Conservation (phyloP, 2,888 invertebrate species). For the Sphinx pinastri region DNA sequence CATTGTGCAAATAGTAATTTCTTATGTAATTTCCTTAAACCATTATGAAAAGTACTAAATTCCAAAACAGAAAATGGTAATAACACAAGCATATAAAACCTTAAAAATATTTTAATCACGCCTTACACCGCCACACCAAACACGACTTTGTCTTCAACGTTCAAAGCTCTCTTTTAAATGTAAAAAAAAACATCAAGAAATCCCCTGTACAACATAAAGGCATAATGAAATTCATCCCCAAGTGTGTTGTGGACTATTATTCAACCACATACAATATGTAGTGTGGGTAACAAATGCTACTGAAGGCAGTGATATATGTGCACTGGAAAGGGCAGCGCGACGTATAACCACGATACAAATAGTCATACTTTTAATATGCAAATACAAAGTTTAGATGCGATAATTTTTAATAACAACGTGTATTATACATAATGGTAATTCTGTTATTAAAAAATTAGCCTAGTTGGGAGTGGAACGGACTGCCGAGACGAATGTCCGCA, state of each 20-base stretch:
- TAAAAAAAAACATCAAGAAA: slow-evolving; percentile 68
- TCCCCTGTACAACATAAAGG: slow-evolving; percentile 68
- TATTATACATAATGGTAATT: neutral
- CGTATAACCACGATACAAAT: neutral
- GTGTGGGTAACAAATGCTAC: slow-evolving; percentile 74
- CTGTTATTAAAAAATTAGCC: too few relatives aligned
- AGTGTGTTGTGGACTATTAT: slow-evolving; percentile 78
- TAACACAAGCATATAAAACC: too few relatives aligned
- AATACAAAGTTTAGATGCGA: neutral
- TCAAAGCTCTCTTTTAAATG: slow-evolving; percentile 47
- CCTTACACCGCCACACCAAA: neutral
- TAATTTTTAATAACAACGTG: neutral
- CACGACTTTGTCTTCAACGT: slow-evolving; percentile 9
- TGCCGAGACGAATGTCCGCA: too few relatives aligned
- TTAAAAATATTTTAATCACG: neutral
- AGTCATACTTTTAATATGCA: slow-evolving; percentile 7
- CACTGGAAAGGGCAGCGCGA: neutral
- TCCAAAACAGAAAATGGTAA: too few relatives aligned
- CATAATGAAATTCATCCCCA: slow-evolving; percentile 81
- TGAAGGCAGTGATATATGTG: slow-evolving; percentile 30
- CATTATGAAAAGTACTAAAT: too few relatives aligned
- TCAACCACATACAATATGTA: slow-evolving; percentile 80
- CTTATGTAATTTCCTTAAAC: too few relatives aligned
- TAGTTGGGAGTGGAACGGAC: too few relatives aligned
- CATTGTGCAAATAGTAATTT: too few relatives aligned